Evolutionary conservation across 2,888 invertebrate species (phyloP), one percentile per base, ranked within the genome.

Genomic region (Melanophora roralis): DNA sequence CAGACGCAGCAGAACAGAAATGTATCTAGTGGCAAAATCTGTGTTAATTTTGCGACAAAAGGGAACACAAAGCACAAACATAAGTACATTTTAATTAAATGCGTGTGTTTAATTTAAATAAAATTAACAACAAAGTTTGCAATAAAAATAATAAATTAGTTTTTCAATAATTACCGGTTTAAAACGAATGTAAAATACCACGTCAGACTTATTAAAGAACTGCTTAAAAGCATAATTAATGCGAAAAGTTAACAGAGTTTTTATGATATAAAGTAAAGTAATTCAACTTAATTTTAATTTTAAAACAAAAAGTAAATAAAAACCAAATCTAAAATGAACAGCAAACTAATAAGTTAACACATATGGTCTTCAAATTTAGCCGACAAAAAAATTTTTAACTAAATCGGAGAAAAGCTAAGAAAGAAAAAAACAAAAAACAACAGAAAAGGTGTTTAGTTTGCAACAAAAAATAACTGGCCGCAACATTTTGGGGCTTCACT

Each of bases 11-110:
- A 78, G 77, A 81, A 72, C 72, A 79, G 76, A 76, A 81, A 81
- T 81, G 81, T 81, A 81, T 81, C 78, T 76, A 79, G 81, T 78
- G 78, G 72, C 72, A 76, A 81, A 73, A 73, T 57, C 64, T 81
- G 55, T 55, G 65, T 76, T 80, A 38, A 62, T 68, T 78, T 64
- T 72, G 38, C 14, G 47, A 62, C 38, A 38, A 62, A 51, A 55
- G 67, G 72, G 65, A 53, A 78, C n/a, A 69, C 14, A 47, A 2
- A n/a, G n/a, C 38, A n/a, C 16, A 27, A 59, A 9, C 4, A 72
- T 62, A n/a, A n/a, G n/a, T n/a, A n/a, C n/a, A n/a, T n/a, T n/a
- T n/a, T n/a, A n/a, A n/a, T n/a, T n/a, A n/a, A n/a, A n/a, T n/a
- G n/a, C n/a, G n/a, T n/a, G n/a, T n/a, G n/a, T n/a, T n/a, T n/a